A percentile compares a stretch with the other conserved stretches of the same genome.
These are phyloP conservation scores for Myopa tessellatipennis DNA, from an alignment of 2,888 invertebrate species.

Conservation along the genomic window DNA sequence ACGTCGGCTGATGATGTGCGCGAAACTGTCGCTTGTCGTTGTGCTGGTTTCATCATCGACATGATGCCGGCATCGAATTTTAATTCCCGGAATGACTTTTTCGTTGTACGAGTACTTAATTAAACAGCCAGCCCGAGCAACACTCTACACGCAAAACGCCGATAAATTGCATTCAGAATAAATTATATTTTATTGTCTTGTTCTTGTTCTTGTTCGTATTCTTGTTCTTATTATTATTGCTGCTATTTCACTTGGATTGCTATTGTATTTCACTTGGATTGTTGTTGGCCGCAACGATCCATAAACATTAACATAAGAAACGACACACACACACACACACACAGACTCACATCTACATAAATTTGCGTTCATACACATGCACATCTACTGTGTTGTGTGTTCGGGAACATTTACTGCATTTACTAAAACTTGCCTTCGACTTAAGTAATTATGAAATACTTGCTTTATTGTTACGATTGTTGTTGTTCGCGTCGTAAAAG, in stretches of 20 bases:
- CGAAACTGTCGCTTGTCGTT: too few species aligned
- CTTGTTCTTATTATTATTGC: background rate
- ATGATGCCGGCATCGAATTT: too few species aligned
- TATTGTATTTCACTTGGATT: background rate
- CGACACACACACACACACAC: background rate
- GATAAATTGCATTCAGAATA: conserved; percentile 44
- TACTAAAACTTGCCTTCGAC: background rate
- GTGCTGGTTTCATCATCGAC: too few species aligned
- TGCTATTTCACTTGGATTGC: background rate
- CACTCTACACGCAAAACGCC: conserved; percentile 39
- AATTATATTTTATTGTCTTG: conserved; percentile 45
- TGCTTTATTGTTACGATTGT: conserved; percentile 36
- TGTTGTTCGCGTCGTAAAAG: conserved; percentile 44
- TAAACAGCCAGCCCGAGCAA: background rate
- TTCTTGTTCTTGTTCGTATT: conserved; percentile 27
- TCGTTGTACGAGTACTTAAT: background rate
- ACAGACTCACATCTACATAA: background rate
- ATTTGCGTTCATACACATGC: background rate
- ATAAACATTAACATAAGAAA: background rate
- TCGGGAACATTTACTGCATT: conserved; percentile 1
- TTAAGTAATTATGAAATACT: conserved; percentile 47
- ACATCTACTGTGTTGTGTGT: conserved; percentile 2
- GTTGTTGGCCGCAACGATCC: background rate
- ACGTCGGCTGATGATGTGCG: too few species aligned
- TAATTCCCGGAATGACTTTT: background rate